Evolutionary conservation across 2,888 invertebrate species (phyloP), one percentile per base, ranked within the genome.

Genomic region (Noctua comes): DNA sequence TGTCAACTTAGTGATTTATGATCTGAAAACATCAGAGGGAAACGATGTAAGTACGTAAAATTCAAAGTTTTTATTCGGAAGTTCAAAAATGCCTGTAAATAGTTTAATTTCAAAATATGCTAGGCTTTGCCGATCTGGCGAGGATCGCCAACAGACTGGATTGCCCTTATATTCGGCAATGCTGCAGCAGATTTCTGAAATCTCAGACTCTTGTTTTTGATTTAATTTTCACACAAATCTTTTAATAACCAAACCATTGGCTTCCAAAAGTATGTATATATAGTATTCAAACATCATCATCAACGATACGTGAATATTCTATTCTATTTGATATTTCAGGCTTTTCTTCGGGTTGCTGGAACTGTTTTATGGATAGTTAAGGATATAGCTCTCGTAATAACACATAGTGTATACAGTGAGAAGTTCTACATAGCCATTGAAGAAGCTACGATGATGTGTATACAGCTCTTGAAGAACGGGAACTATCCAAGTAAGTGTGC

Each of bases 391-490:
- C n/a, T 75, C 1, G 46, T 72, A 18, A 59, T 59, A n/a, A 1
- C 27, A 62, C 59, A 75, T 21, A n/a, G 73, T n/a, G 8, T 73
- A 3, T 36, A 59, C 8, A 46, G 36, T 36, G 75, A 75, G 59
- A 72, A 73, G 46, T 75, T 75, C 16, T 59, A 73, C 36, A 46
- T 59, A 27, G 21, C n/a, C n/a, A 18, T 75, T 31, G 75, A 48
- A 13, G 59, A 73, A 48, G 73, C 36, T 48, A n/a, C 59, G 10
- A 16, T 16, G 2, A 36, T 36, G 31, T 73, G 75, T 48, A 62
- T 62, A 73, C 31, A 36, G n/a, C 59, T 73, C 16, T 48, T 73
- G 73, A 75, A 73, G 31, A 62, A 72, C 7, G 16, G 4, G 5
- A 59, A 72, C 36, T 72, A 36, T 59, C 21, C 73, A 59, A 46